phyloP scores from a whole-genome alignment of 1,140 invertebrate genomes.

The Tetramorium parvispinum region DNA sequence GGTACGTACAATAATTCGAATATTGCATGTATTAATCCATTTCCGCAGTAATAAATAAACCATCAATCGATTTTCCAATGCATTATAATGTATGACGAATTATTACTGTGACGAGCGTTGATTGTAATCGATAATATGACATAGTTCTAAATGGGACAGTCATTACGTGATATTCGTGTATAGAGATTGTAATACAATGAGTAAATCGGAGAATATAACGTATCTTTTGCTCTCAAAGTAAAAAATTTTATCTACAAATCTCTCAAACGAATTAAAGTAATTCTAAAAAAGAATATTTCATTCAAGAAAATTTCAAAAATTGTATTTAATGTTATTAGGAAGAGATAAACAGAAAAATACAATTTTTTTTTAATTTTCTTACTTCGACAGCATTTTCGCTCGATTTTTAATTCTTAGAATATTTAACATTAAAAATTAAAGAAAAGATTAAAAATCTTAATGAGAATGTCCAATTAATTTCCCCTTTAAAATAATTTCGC shows the following conservation, averaged over 20 bases:
- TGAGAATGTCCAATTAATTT: not conserved
- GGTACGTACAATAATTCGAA: slow-evolving; percentile 39
- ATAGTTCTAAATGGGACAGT: slow-evolving; percentile 1
- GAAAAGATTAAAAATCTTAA: not conserved
- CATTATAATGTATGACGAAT: slow-evolving; percentile 3
- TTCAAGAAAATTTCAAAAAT: not conserved
- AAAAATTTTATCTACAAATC: not conserved
- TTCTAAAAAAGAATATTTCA: not conserved
- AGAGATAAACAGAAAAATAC: not conserved
- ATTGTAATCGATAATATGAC: not conserved
- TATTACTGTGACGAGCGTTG: slow-evolving; percentile 3
- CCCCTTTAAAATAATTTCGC: not conserved
- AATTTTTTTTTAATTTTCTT: not conserved
- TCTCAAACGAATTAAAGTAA: not conserved
- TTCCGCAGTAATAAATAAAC: not conserved
- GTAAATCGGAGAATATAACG: not conserved
- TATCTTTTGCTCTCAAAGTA: not conserved
- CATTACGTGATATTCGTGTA: not conserved
- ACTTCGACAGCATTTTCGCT: not conserved
- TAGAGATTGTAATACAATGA: not conserved
- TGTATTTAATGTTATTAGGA: not conserved
- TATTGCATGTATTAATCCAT: slow-evolving; percentile 1
- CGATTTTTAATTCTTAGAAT: not conserved
- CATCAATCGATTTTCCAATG: slow-evolving; percentile 13
- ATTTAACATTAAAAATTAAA: not conserved